Evolutionary conservation across 2,113 vertebrate species (phyloP), one percentile per base, ranked within the genome.

Genomic region (Leptobrachium leishanense): DNA sequence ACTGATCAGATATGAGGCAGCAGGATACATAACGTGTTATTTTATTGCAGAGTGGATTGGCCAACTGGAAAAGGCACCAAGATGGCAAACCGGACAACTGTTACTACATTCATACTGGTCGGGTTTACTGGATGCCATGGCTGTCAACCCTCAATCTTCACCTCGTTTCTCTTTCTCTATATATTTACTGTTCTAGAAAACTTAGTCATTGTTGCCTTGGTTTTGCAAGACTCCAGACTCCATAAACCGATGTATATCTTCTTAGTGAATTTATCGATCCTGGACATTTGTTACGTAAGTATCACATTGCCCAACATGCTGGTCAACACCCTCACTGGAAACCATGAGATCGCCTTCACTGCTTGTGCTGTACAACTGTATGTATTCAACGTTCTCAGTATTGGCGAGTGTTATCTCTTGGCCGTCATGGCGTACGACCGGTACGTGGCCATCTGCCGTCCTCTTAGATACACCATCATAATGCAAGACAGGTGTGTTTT

Each of bases 351-450:
- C 81, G 83, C 85, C 53, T 84, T 80, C 8, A 54, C 74, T 68
- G 83, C 55, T 11, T 87, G 87, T 81, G 83, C 77, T 69, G 74
- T 82, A 8, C 87, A 87, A 6, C 66, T 87, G 1, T 89, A 86
- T 50, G 84, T 88, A 75, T 83, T 83, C 44, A 88, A 85, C 72
- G 86, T 87, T 72, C 76, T 86, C 83, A 83, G 84, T 0, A 82
- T 84, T 63, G 82, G 82, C 11, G 88, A 88, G 39, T 85, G 87
- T 81, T 88, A 83, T 59, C 66, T 88, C 62, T 76, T 88, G 1
- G 87, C 86, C 0, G 82, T 84, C 41, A 86, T 87, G 87, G 87
- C 86, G 5, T 87, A 86, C 4, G 84, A 87, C 20, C 67, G 74
- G 3, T 87, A 84, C 1, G 81, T 85, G 40, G 84, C 85, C 40